Percentiles rank a stretch among this genome's conserved stretches.
phyloP scores from a whole-genome alignment of 1,140 invertebrate genomes.

The Paracyclopina nana region DNA sequence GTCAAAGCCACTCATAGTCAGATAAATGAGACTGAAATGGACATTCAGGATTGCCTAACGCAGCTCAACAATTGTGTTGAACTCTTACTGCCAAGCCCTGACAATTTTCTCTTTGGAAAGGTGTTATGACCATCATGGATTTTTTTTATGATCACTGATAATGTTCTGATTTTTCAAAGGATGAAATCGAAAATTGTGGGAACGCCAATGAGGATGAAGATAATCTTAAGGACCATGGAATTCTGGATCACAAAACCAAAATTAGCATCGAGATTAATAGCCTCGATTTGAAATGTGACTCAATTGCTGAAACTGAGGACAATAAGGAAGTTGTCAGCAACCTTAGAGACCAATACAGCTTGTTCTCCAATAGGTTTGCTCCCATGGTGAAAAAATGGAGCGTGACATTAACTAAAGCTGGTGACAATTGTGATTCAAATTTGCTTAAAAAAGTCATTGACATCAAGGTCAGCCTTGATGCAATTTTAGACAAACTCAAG shows the following conservation, averaged over 20 bases:
- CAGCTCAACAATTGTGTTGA: constrained; percentile 8
- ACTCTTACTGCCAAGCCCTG: background rate
- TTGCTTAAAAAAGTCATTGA: background rate
- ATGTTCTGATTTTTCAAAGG: no score
- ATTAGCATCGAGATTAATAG: background rate
- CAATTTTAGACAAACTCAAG: background rate
- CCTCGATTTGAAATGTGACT: background rate
- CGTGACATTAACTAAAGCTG: background rate
- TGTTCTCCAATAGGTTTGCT: background rate
- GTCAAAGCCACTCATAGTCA: background rate
- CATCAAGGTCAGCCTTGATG: background rate
- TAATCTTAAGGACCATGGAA: constrained; percentile 17
- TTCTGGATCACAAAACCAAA: constrained; percentile 11
- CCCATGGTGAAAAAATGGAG: background rate
- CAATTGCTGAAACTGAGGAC: background rate
- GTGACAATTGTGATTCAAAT: background rate
- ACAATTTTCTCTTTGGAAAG: constrained; percentile 20
- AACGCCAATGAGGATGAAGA: constrained; percentile 19
- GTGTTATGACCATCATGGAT: no score
- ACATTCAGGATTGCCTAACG: constrained; percentile 1
- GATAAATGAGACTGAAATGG: background rate
- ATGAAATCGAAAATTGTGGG: no score
- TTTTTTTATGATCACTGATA: no score
- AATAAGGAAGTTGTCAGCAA: background rate
- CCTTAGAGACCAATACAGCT: background rate